These are phyloP conservation scores for Hirtodrosophila duncani DNA, from an alignment of 2,888 invertebrate genomes.

Conservation along the genomic window DNA sequence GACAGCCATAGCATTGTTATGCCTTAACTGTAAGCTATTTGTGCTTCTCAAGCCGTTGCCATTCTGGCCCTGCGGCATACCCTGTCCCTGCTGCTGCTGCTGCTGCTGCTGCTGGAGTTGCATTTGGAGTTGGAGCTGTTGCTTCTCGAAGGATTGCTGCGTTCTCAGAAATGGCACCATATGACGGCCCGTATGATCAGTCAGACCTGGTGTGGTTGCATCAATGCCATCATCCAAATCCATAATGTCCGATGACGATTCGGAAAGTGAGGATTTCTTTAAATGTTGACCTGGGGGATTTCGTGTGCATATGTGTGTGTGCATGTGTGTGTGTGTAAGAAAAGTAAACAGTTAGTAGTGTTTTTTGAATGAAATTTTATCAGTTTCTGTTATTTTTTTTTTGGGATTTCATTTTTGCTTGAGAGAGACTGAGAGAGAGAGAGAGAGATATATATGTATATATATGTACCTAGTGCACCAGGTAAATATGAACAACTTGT, in stretches of 20 bases:
- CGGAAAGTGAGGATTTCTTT: conserved; percentile 92
- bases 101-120: conserved; percentile 73
- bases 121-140: conserved; percentile 75
- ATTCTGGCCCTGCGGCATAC: conserved; percentile 61
- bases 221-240: conserved; percentile 92
- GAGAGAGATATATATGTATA: conserved; percentile 40
- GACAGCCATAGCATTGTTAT: conserved; percentile 90
- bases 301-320: neutral
- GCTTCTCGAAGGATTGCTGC: conserved; percentile 77
- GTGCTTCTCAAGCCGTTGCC: conserved; percentile 65
- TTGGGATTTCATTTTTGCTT: conserved; percentile 1
- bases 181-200: conserved; percentile 78
- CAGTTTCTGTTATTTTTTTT: neutral
- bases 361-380: too few relatives aligned
- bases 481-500: conserved; percentile 98
- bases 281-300: conserved; percentile 85
- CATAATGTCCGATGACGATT: conserved; percentile 94
- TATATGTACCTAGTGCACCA: conserved; percentile 89
- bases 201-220: conserved; percentile 78
- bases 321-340: too few relatives aligned
- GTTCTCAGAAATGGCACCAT: conserved; percentile 79
- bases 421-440: neutral
- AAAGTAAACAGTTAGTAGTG: too few relatives aligned
- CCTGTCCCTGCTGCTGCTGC: conserved; percentile 56
- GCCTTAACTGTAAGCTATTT: conserved; percentile 79